These are phyloP conservation scores for Puntigrus tetrazona DNA, from an alignment of 2,113 vertebrate genomes.

Conservation along the genomic window DNA sequence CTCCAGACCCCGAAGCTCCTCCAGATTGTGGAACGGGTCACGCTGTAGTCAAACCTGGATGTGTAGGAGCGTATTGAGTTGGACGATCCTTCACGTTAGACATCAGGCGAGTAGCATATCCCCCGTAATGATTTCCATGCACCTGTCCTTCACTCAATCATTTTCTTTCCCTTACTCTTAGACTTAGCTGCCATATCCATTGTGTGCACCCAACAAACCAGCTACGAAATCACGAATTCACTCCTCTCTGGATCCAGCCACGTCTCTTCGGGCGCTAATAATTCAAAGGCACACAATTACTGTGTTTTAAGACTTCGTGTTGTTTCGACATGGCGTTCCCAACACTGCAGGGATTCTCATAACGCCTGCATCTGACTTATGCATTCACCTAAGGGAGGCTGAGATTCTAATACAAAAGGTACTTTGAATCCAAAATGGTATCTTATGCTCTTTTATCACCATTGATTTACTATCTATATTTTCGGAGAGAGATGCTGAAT, in stretches of 20 bases:
- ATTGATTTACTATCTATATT: slow-evolving; percentile 69
- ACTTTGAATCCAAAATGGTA: slow-evolving; percentile 76
- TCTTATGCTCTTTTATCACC: slow-evolving; percentile 79
- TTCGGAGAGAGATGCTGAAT: slow-evolving; percentile 74
- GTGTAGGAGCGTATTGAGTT: not conserved
- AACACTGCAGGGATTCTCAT: slow-evolving; percentile 62
- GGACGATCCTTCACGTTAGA: not conserved
- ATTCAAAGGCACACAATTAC: slow-evolving; percentile 44
- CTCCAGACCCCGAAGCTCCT: not conserved
- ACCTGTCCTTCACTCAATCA: not conserved
- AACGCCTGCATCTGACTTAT: slow-evolving; percentile 66
- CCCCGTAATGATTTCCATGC: not conserved
- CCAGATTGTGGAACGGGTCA: not conserved
- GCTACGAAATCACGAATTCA: slow-evolving; percentile 34
- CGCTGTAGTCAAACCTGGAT: not conserved
- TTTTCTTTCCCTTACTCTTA: not conserved
- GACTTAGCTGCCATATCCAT: not conserved
- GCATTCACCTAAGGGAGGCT: slow-evolving; percentile 66
- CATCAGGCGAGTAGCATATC: not conserved
- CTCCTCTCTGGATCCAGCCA: not conserved
- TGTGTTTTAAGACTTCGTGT: slow-evolving; percentile 36
- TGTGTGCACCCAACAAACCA: slow-evolving; percentile 14
- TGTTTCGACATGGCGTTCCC: slow-evolving; percentile 45
- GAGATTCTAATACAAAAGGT: slow-evolving; percentile 71
- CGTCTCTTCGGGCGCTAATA: slow-evolving; percentile 5